Evolutionary conservation across 2,797 vertebrate genomes (phyloP).

Genomic region (Zenarchopterus dispar): DNA sequence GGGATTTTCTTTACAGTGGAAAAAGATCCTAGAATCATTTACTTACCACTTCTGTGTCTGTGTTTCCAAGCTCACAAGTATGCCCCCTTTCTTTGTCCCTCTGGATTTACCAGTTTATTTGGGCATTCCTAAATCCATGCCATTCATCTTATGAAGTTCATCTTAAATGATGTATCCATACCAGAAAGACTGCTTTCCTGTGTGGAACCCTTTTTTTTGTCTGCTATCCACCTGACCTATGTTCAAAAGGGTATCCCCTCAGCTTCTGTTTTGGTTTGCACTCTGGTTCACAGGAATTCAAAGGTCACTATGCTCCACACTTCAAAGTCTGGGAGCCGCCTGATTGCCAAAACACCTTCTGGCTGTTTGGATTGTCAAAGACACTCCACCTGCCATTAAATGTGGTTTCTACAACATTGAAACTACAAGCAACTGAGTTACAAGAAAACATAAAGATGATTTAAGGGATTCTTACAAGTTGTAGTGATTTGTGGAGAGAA

Average conservation of each 20-base stretch:
- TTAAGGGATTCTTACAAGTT: neutral
- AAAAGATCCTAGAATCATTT: conserved; percentile 3
- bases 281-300: conserved; percentile 1
- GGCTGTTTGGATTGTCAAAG: conserved; percentile 5
- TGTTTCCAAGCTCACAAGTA: neutral
- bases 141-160: too few species aligned
- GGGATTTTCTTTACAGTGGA: neutral
- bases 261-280: conserved; percentile 8
- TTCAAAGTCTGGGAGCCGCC: conserved; percentile 1
- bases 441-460: neutral
- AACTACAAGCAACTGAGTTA: too few species aligned
- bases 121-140: neutral
- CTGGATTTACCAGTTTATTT: neutral
- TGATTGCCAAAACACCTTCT: conserved; percentile 1
- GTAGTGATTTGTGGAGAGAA: conserved; percentile 11
- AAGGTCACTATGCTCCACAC: neutral
- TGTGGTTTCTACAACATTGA: neutral
- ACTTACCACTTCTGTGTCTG: neutral
- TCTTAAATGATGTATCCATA: neutral
- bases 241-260: neutral
- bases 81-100: neutral
- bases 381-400: neutral
- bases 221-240: neutral
- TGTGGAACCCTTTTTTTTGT: neutral
- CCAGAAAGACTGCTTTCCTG: neutral